A percentile compares a stretch with the other conserved stretches of the same genome.
Conservation (phyloP, 2,797 vertebrate species). For the Cephalopachus bancanus region DNA sequence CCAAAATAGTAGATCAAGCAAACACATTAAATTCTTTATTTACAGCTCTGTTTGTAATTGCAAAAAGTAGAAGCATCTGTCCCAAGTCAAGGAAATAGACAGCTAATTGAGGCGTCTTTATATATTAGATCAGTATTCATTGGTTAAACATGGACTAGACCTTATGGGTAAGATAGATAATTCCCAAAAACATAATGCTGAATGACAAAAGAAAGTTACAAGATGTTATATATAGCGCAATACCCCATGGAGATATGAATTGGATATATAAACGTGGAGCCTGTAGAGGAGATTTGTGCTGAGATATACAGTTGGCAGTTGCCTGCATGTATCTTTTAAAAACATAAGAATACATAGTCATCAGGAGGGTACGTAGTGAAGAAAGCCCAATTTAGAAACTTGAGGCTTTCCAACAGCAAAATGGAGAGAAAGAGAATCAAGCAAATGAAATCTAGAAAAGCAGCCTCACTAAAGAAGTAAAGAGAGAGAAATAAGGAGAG, state of each 20-base stretch:
- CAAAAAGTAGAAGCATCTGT: background rate
- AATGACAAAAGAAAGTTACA: constrained; percentile 7
- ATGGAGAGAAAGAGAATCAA: background rate
- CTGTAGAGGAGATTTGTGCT: background rate
- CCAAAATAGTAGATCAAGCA: background rate
- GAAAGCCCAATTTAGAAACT: background rate
- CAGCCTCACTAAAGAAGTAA: background rate
- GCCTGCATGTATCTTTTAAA: background rate
- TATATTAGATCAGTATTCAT: background rate
- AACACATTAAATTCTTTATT: background rate
- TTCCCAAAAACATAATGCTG: background rate
- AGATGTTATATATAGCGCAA: background rate
- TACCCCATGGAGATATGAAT: background rate
- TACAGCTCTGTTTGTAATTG: background rate
- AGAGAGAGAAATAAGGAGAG: background rate
- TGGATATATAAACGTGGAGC: background rate
- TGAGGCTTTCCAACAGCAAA: background rate
- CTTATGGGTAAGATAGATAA: background rate
- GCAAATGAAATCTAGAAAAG: background rate
- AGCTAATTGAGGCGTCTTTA: background rate
- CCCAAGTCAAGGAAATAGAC: background rate
- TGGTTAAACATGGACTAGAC: background rate
- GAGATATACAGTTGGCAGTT: background rate
- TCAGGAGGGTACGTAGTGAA: background rate
- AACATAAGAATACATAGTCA: background rate